phyloP scores from a whole-genome alignment of 2,888 invertebrate genomes.

The Erebia palarica region DNA sequence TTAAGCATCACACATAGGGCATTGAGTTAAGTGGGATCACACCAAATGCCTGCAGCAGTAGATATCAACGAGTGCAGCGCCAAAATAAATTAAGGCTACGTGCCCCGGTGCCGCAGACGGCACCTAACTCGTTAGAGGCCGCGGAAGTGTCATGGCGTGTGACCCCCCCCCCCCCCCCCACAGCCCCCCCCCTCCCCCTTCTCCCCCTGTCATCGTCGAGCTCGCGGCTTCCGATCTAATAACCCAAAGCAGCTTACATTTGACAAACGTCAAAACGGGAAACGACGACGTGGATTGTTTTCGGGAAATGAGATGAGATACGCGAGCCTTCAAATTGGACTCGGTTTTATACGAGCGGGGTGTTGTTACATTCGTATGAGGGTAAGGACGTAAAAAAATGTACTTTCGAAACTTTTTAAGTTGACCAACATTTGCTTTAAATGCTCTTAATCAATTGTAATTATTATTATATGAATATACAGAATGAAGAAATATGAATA shows the following conservation, averaged over 20 bases:
- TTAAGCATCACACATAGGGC: neutral
- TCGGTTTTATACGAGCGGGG: neutral
- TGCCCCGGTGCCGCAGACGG: neutral
- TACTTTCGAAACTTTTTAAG: too few relatives aligned
- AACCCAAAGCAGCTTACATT: conserved; percentile 29
- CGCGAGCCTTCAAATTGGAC: neutral
- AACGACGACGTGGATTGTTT: conserved; percentile 14
- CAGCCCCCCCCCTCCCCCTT: neutral
- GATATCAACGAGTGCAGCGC: neutral
- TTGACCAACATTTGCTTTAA: too few relatives aligned
- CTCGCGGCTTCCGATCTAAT: conserved; percentile 39
- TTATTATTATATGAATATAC: too few relatives aligned
- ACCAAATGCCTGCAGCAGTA: neutral
- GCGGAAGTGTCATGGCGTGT: conserved; percentile 8
- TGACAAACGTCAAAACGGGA: conserved; percentile 17
- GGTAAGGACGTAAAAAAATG: too few relatives aligned
- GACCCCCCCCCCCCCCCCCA: neutral
- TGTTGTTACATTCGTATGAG: too few relatives aligned
- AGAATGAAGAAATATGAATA: too few relatives aligned
- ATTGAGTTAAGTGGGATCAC: neutral
- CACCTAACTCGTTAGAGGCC: neutral
- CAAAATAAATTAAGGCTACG: neutral
- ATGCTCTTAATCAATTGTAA: too few relatives aligned
- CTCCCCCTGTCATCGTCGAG: neutral
- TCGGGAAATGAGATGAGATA: neutral